Conservation (phyloP, 2,888 invertebrate genomes). For the Ornithoptera priamus region DNA sequence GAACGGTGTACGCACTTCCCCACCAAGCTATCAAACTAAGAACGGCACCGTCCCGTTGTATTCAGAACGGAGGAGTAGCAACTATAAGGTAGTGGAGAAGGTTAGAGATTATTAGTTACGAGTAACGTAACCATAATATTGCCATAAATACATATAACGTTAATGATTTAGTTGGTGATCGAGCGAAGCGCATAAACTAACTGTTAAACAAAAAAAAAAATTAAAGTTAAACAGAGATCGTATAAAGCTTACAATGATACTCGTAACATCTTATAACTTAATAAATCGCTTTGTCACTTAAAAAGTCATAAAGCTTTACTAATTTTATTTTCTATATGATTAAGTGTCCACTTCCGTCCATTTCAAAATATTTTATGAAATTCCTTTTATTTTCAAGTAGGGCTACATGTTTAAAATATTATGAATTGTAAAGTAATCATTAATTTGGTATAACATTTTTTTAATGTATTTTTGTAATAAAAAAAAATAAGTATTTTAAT, state of each 20-base stretch:
- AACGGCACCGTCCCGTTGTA: conserved; percentile 58
- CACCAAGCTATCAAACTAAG: conserved; percentile 60
- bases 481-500: conserved; percentile 39
- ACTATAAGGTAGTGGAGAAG: conserved; percentile 72
- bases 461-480: conserved; percentile 36
- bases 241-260: conserved; percentile 43
- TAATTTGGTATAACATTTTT: conserved; percentile 51
- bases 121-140: conserved; percentile 35
- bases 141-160: conserved; percentile 31
- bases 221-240: conserved; percentile 47
- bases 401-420: conserved; percentile 33
- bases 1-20: conserved; percentile 64
- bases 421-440: conserved; percentile 53
- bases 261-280: conserved; percentile 55
- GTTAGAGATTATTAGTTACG: conserved; percentile 69
- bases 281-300: conserved; percentile 63
- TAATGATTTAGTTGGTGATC: conserved; percentile 35
- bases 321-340: conserved; percentile 55
- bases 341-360: conserved; percentile 41
- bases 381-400: conserved; percentile 40
- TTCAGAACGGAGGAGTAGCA: conserved; percentile 69
- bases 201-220: conserved; percentile 34
- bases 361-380: conserved; percentile 34
- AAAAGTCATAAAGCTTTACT: conserved; percentile 77
- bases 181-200: conserved; percentile 61